Conservation (phyloP, 2,797 vertebrate species). For the Lagorchestes hirsutus region DNA sequence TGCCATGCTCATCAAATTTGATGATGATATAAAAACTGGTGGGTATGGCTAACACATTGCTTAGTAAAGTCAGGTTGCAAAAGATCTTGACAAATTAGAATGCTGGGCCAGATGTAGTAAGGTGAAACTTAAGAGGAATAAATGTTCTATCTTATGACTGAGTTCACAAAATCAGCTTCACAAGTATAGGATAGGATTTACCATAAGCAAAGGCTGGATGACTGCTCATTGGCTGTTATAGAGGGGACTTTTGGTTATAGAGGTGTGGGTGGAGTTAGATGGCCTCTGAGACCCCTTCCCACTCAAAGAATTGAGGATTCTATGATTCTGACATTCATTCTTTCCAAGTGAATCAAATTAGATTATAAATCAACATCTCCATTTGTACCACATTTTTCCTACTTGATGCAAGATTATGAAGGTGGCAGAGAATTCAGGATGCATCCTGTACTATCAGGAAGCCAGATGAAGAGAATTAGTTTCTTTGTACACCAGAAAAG, state of each 20-base stretch:
- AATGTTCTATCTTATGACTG: neutral
- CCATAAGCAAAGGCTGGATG: neutral
- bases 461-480: neutral
- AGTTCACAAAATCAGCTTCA: neutral
- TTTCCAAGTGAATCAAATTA: neutral
- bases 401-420: neutral
- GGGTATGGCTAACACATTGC: neutral
- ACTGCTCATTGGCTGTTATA: neutral
- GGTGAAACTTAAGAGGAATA: neutral
- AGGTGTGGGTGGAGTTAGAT: neutral
- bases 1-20: neutral
- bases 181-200: neutral
- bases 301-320: neutral
- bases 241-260: neutral
- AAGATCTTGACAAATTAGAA: neutral
- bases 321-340: neutral
- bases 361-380: neutral
- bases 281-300: neutral
- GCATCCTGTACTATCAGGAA: neutral
- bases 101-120: neutral
- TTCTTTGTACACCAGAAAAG: neutral
- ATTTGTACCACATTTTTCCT: neutral
- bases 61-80: neutral
- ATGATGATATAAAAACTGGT: neutral
- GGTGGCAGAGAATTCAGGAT: neutral